These are phyloP conservation scores for Drosophila pectinifera DNA, from an alignment of 1,140 invertebrate species.

Conservation along the genomic window DNA sequence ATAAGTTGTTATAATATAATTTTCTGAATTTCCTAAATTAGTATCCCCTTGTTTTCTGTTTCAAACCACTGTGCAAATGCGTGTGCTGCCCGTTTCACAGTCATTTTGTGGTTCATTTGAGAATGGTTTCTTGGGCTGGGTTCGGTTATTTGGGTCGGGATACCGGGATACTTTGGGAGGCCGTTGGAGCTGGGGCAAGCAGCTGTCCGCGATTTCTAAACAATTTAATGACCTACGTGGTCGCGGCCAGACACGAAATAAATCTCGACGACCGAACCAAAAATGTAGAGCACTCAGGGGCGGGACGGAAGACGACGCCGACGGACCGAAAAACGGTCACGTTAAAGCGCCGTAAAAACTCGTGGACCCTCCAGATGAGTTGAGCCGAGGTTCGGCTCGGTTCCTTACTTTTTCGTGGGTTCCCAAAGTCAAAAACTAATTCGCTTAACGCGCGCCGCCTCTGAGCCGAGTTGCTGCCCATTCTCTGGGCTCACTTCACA, in stretches of 20 bases:
- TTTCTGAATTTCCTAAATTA: no score
- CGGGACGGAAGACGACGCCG: slow-evolving; percentile 7
- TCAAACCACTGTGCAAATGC: slow-evolving; percentile 53
- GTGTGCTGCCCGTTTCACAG: slow-evolving; percentile 62
- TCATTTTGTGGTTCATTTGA: slow-evolving; percentile 79
- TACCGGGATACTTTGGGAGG: slow-evolving; percentile 32
- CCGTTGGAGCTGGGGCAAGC: slow-evolving; percentile 10
- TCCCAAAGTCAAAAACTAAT: slow-evolving; percentile 61
- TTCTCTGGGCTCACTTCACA: slow-evolving; percentile 61
- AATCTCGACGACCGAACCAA: slow-evolving; percentile 58
- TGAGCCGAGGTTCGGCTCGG: slow-evolving; percentile 2
- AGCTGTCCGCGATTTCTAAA: slow-evolving; percentile 74
- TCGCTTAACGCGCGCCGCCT: slow-evolving; percentile 47
- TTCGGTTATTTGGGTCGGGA: slow-evolving; percentile 36
- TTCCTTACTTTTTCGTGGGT: slow-evolving; percentile 9
- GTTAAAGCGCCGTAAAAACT: slow-evolving; percentile 76
- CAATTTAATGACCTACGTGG: slow-evolving; percentile 82
- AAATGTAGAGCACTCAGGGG: slow-evolving; percentile 45
- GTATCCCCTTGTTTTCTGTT: no score
- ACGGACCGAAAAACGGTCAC: slow-evolving; percentile 66
- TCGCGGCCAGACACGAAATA: slow-evolving; percentile 75
- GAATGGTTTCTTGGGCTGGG: slow-evolving; percentile 42
- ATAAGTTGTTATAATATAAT: no score
- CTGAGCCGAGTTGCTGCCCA: slow-evolving; percentile 31
- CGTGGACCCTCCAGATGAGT: slow-evolving; percentile 31